phyloP scores from a whole-genome alignment of 2,797 vertebrate genomes.

The Platalea minor region DNA sequence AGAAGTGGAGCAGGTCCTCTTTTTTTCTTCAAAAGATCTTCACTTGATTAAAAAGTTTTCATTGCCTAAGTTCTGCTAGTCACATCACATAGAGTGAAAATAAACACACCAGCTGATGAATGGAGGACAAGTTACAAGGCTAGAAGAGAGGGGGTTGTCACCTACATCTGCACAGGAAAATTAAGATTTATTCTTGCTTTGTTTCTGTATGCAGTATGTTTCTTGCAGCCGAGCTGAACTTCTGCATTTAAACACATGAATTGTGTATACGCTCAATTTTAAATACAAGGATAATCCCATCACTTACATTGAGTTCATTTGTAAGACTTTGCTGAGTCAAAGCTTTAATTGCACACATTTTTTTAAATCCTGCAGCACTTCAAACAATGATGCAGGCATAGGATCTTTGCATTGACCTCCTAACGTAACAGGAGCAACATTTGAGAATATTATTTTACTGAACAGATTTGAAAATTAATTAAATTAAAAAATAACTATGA shows the following conservation, averaged over 20 bases:
- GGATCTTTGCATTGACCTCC: background rate
- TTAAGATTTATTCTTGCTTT: slow-evolving; percentile 3
- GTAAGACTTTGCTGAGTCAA: background rate
- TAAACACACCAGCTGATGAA: slow-evolving; percentile 44
- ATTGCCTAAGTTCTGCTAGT: slow-evolving; percentile 35
- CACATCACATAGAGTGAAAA: slow-evolving; percentile 28
- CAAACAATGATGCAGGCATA: background rate
- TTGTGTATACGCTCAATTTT: background rate
- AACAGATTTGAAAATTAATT: background rate
- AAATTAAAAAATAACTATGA: background rate
- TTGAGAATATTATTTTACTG: background rate
- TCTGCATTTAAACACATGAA: background rate
- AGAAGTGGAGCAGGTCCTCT: slow-evolving; percentile 3
- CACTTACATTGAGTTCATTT: background rate
- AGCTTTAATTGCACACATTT: background rate
- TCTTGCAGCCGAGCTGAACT: background rate
- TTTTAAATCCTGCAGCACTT: background rate
- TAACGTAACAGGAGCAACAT: background rate
- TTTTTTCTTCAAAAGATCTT: slow-evolving; percentile 14
- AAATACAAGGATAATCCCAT: background rate
- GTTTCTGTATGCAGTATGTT: background rate
- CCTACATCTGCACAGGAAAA: background rate
- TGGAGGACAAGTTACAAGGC: slow-evolving; percentile 4
- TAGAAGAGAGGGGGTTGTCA: background rate
- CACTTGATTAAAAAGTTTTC: slow-evolving; percentile 51